Evolutionary conservation across 2,888 invertebrate species (phyloP).

Genomic region (Autographa gamma): DNA sequence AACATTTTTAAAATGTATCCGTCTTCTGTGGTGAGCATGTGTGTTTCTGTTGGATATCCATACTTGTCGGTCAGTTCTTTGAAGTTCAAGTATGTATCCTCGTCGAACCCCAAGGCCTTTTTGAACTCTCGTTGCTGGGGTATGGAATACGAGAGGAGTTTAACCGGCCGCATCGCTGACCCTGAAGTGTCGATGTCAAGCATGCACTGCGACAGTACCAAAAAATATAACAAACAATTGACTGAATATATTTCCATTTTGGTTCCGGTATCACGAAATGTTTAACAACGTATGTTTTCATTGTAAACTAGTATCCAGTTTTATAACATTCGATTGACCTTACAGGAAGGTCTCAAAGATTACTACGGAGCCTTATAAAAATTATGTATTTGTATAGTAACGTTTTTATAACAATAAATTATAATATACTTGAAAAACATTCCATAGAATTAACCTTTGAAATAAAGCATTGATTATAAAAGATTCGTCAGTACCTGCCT

Average conservation of each 20-base stretch:
- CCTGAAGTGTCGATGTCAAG: slow-evolving; percentile 53
- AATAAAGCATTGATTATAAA: background rate
- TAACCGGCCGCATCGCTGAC: slow-evolving; percentile 46
- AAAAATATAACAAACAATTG: slow-evolving; percentile 52
- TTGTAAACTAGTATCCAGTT: slow-evolving; percentile 74
- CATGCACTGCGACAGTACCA: slow-evolving; percentile 54
- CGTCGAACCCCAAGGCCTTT: slow-evolving; percentile 72
- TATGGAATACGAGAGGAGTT: slow-evolving; percentile 68
- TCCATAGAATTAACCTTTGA: background rate
- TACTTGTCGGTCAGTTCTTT: slow-evolving; percentile 75
- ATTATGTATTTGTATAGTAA: slow-evolving; percentile 14
- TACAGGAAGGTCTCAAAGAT: slow-evolving; percentile 71
- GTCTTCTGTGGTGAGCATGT: slow-evolving; percentile 73
- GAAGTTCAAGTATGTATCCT: slow-evolving; percentile 80
- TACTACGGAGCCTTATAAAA: slow-evolving; percentile 58
- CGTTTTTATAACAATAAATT: slow-evolving; percentile 14
- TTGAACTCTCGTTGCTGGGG: slow-evolving; percentile 73
- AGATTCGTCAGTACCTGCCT: background rate
- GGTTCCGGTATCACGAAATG: slow-evolving; percentile 67
- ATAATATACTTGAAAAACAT: background rate
- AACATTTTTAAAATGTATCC: slow-evolving; percentile 76
- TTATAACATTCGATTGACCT: slow-evolving; percentile 83
- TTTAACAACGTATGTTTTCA: slow-evolving; percentile 70
- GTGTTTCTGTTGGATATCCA: slow-evolving; percentile 69
- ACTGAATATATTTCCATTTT: slow-evolving; percentile 60